phyloP scores from a whole-genome alignment of 2,113 vertebrate species.

The Etia nguti region DNA sequence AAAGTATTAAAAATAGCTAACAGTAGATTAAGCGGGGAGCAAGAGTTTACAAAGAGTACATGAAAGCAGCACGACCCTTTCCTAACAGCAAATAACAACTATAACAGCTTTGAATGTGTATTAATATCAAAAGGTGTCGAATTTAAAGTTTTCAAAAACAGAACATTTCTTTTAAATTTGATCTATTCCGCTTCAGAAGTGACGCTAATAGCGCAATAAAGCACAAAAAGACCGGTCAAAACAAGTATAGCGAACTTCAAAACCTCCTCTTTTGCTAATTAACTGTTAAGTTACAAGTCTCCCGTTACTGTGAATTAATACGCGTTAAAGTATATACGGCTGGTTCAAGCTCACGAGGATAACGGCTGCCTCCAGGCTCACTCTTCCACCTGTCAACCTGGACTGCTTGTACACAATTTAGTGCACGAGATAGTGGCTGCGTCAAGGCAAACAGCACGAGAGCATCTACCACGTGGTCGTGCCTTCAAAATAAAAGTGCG shows the following conservation, averaged over 20 bases:
- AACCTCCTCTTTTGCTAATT: not conserved
- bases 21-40: not conserved
- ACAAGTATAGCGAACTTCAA: not conserved
- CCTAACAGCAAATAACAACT: not conserved
- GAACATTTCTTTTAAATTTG: not conserved
- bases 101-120: not conserved
- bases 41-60: not conserved
- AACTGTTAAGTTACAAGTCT: not conserved
- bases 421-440: not conserved
- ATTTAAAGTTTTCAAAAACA: not conserved
- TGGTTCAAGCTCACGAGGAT: not conserved
- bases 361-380: not conserved
- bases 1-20: not conserved
- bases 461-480: not conserved
- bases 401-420: not conserved
- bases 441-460: not conserved
- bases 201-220: not conserved
- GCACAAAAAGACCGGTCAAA: not conserved
- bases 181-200: not conserved
- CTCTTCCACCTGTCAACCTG: not conserved
- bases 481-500: conserved; percentile 35
- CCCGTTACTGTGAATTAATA: not conserved
- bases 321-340: not conserved
- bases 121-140: not conserved
- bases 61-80: not conserved